Evolutionary conservation across 2,113 vertebrate species (phyloP), one percentile per base, ranked within the genome.

Genomic region (Rafetus swinhoei): DNA sequence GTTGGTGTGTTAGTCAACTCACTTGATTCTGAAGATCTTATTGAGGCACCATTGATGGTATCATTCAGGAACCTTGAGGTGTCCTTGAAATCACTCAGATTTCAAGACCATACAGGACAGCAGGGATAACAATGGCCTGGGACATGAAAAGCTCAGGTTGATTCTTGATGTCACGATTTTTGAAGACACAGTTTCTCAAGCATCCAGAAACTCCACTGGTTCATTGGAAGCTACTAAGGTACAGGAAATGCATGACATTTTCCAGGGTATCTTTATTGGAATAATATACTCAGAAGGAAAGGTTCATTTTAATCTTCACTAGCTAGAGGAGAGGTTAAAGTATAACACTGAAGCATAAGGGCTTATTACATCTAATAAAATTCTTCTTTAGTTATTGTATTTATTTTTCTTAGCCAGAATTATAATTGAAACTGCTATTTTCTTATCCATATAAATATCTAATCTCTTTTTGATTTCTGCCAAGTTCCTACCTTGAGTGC

Each of bases 401-500:
- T 81, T n/a, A 54, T 88, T 93, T 92, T 90, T 65, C 81, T 79
- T 50, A 82, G 27, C 55, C 91, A n/a, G 76, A 91, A 95, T 95
- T 81, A 79, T 81, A 88, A 54, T 19, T 69, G 21, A 27, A 62
- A 29, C 12, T 56, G 13, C 56, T 96, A 65, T 86, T 88, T 79
- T 90, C 72, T 21, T 94, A 80, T 21, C 57, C 56, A 16, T 60
- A 50, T 54, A 89, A 86, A 69, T 18, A 54, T 90, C 39, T 53
- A 94, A 85, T 69, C 84, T 7, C 50, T 65, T 82, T 97, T 92
- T 93, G 87, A 94, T 81, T 76, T 60, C 86, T 86, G 87, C 74
- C 89, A 92, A 86, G 22, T 19, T 60, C 80, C 90, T 88, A 62
- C 84, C 77, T 93, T 92, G 85, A 74, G 84, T 65, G 56, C 59